Evolutionary conservation across 30 jellyfish, hydroid and myxozoan genomes (phyloP).

Genomic region (Turritopsis rubra): DNA sequence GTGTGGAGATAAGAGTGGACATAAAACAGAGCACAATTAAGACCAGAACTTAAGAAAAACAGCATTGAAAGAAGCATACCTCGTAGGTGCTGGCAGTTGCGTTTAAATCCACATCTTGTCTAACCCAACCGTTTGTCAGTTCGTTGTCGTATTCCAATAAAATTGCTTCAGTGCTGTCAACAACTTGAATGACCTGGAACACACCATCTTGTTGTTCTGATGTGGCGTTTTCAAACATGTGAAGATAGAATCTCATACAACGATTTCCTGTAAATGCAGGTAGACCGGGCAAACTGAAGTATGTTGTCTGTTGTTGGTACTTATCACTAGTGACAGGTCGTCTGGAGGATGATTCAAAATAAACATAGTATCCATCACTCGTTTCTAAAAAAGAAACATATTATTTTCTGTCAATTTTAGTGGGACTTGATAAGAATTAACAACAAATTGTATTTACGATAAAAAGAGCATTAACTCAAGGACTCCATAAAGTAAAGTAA

Average conservation of each 20-base stretch:
- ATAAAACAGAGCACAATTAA: too few relatives aligned
- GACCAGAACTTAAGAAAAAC: too few relatives aligned
- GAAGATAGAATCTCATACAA: slow-evolving; percentile 11
- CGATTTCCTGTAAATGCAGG: slow-evolving; percentile 7
- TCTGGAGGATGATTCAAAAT: background rate
- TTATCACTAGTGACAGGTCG: background rate
- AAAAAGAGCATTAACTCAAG: too few relatives aligned
- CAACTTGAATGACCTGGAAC: slow-evolving; percentile 1
- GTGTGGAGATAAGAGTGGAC: too few relatives aligned
- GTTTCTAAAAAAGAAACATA: background rate
- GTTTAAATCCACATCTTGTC: background rate
- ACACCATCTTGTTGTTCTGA: background rate
- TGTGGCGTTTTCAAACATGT: slow-evolving; percentile 7
- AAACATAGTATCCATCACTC: background rate
- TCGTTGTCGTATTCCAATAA: background rate
- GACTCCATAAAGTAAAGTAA: too few relatives aligned
- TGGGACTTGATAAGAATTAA: too few relatives aligned
- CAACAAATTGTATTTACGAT: too few relatives aligned
- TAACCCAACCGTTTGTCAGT: background rate
- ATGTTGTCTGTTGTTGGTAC: background rate
- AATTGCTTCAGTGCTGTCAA: background rate
- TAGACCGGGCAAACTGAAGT: background rate
- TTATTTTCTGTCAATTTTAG: background rate
- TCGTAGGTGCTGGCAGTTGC: slow-evolving; percentile 1
- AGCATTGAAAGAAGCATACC: too few relatives aligned